These are phyloP conservation scores for Gonioctena quinquepunctata DNA, from an alignment of 1,140 invertebrate genomes.

Conservation along the genomic window DNA sequence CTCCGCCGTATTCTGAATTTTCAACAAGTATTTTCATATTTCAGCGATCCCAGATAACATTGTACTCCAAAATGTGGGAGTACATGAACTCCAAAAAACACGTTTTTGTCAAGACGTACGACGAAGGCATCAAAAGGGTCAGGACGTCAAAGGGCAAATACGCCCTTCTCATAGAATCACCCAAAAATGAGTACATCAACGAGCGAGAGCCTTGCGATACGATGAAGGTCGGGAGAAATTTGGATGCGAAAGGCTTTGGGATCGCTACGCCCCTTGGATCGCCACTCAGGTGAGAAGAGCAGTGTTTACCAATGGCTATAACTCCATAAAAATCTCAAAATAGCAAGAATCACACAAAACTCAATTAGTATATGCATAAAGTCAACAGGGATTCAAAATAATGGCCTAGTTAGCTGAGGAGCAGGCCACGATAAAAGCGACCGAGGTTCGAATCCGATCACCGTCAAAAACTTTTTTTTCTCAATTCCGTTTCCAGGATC, in stretches of 20 bases:
- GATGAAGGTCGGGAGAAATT: constrained; percentile 90
- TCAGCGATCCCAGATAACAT: constrained; percentile 85
- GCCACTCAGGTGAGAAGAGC: constrained; percentile 74
- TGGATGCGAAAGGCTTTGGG: constrained; percentile 93
- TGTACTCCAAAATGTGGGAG: constrained; percentile 95
- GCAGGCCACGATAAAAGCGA: too few relatives aligned
- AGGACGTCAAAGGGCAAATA: constrained; percentile 87
- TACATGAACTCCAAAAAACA: constrained; percentile 87
- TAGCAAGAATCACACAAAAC: too few relatives aligned
- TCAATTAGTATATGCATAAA: too few relatives aligned
- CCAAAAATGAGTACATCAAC: constrained; percentile 93
- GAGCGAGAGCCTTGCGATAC: constrained; percentile 92
- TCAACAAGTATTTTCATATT: constrained; percentile 30
- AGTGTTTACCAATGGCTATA: background rate
- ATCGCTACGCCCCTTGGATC: constrained; percentile 91
- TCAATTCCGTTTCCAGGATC: too few relatives aligned
- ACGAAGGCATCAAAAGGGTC: constrained; percentile 82
- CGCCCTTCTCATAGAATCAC: constrained; percentile 92
- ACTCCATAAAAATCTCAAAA: too few relatives aligned
- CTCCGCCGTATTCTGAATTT: too few relatives aligned
- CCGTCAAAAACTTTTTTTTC: too few relatives aligned
- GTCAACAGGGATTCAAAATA: too few relatives aligned
- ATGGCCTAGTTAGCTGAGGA: too few relatives aligned
- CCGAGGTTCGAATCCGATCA: too few relatives aligned
- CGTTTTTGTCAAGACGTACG: constrained; percentile 81